Base-by-base conservation (phyloP, 2,888 invertebrate genomes). In the Amiota minor region DNA sequence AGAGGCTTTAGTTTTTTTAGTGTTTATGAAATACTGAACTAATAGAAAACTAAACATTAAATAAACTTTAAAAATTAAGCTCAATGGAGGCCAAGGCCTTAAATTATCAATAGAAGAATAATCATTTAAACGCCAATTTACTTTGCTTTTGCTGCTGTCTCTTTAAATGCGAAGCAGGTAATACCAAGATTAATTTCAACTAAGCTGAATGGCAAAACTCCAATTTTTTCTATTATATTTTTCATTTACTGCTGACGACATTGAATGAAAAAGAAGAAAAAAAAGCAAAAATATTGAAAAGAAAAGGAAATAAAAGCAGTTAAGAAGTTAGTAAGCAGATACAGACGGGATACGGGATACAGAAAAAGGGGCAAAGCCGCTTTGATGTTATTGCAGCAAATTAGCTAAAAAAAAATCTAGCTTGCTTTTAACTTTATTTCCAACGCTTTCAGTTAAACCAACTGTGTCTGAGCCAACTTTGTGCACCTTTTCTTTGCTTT, bases 331-430 rank as follows among this genome's bases (percentile, higher is more conserved):
- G 67, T 47, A 49, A 61, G 16, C 75, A 53, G 46, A 71, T 76
- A 45, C 14, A 64, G 68, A 77, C 78, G 79, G 74, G 78, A 77
- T 74, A 74, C 75, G 71, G 46, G 68, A 47, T n/a, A 69, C 64
- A 73, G 20, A 61, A 56, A 16, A 64, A 64, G 70, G 18, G 46
- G 68, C 55, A 72, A 78, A 80, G 76, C 78, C 71, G 78, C 84
- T 83, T 83, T 83, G 84, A 84, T 83, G 84, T 84, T 83, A 83
- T 84, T 84, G 83, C 83, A 81, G 83, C 83, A 83, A 83, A 83
- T 83, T 84, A 83, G 82, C 83, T 81, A 84, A 80, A 83, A 84
- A 84, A 84, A 82, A 35, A 35, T 35, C 84, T 80, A 82, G 76
- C 62, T 74, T 76, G 78, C 77, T 80, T 81, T 81, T 75, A 73